Evolutionary conservation across 2,113 vertebrate genomes (phyloP), one percentile per base, ranked within the genome.

Genomic region (Oreochromis tanganicae): DNA sequence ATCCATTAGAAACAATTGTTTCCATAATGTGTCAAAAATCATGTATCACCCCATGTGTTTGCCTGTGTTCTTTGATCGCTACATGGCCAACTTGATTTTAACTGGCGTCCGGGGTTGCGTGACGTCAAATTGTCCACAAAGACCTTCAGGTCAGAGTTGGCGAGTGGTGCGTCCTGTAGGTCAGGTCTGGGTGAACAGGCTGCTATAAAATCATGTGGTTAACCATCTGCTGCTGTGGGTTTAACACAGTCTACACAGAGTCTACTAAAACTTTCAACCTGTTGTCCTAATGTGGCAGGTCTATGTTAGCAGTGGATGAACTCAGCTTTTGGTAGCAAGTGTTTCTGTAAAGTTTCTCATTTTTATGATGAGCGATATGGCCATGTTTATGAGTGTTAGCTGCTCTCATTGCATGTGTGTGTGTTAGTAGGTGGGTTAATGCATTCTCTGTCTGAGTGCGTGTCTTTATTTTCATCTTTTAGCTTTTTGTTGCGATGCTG

Each of bases 41-140:
- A 9, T 9, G 56, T 32, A 5, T 59, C 14, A 59, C 56, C 56
- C 7, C 14, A 0, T 32, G 57, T 61, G 57, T 32, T 59, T 32
- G 57, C 57, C 57, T 59, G 57, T 59, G 57, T 17, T 32, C 57
- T 61, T 4, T 32, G 8, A 61, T 61, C 0, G 0, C 57, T 59
- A 32, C 27, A 61, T 17, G 27, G 57, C 27, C 3, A 32, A 59
- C 7, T 59, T 59, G 7, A 59, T 3, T 32, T 59, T 59, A 59
- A 59, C 27, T 59, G 56, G 56, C 0, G 1, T 59, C 56, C 13
- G 29, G 29, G 56, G 56, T 59, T 59, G 24, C 0, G 7, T 16
- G 56, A 59, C 29, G 24, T 59, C 13, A 0, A 59, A 59, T 59
- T 29, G 56, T 59, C 56, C 7, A 59, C 24, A 59, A 59, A 29